phyloP scores from a whole-genome alignment of 2,888 invertebrate genomes.

The Drosophila algonquin region DNA sequence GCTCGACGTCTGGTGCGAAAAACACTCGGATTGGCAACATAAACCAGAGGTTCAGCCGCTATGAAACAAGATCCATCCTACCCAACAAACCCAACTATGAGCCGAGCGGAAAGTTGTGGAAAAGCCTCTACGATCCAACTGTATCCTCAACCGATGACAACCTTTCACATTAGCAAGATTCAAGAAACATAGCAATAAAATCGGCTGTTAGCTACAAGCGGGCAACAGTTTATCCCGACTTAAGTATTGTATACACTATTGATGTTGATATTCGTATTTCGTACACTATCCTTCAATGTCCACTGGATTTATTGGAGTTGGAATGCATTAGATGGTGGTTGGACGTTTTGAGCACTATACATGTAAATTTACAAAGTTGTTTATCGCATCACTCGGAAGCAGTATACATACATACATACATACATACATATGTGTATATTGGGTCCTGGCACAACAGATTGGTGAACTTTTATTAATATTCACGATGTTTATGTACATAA shows the following conservation, averaged over 20 bases:
- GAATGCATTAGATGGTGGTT: not conserved
- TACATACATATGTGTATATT: not conserved
- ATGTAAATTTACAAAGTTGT: not conserved
- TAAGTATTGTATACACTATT: slow-evolving; percentile 6
- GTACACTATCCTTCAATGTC: not conserved
- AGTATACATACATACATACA: not conserved
- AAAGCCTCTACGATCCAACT: slow-evolving; percentile 3
- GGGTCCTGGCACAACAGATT: not conserved
- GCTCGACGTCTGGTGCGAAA: slow-evolving; percentile 96
- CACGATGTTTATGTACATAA: too few relatives aligned
- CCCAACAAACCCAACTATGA: slow-evolving; percentile 21
- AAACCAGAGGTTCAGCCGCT: slow-evolving; percentile 41
- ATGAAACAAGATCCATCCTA: not conserved
- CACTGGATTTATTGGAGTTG: not conserved
- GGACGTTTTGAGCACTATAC: too few relatives aligned
- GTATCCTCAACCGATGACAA: slow-evolving; percentile 12
- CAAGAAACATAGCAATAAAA: slow-evolving; percentile 28
- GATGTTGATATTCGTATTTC: not conserved
- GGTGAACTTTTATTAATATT: not conserved
- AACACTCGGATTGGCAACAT: slow-evolving; percentile 89
- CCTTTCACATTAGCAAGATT: slow-evolving; percentile 31
- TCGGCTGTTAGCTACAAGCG: slow-evolving; percentile 19
- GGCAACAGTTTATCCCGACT: slow-evolving; percentile 13
- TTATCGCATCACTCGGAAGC: not conserved
- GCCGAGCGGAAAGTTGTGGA: slow-evolving; percentile 7